phyloP scores from a whole-genome alignment of 1,140 invertebrate species.

The Tribolium madens region DNA sequence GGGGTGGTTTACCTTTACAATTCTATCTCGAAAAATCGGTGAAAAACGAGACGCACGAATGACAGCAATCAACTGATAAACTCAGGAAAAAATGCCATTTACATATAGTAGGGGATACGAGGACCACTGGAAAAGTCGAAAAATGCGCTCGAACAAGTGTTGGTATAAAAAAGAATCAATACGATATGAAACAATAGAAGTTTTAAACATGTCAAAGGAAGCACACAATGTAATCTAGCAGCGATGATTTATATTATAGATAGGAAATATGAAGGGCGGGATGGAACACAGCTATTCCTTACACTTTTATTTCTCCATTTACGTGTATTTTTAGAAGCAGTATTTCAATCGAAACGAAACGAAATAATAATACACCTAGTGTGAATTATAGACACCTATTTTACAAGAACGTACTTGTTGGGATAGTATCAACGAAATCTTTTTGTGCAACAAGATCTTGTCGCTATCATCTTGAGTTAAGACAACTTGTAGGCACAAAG shows the following conservation, averaged over 20 bases:
- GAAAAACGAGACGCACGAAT: constrained; percentile 30
- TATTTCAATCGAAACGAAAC: constrained; percentile 6
- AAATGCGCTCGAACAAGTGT: too few relatives aligned
- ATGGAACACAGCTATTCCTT: background rate
- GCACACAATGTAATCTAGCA: constrained; percentile 23
- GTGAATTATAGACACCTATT: constrained; percentile 2
- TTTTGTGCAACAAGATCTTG: constrained; percentile 27
- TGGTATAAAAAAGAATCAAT: constrained; percentile 1
- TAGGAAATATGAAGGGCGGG: background rate
- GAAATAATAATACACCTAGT: background rate
- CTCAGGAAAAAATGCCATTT: constrained; percentile 20
- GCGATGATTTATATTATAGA: constrained; percentile 13
- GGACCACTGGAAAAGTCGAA: background rate
- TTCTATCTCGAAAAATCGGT: constrained; percentile 33
- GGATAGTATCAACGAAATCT: constrained; percentile 15
- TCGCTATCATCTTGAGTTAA: constrained; percentile 24
- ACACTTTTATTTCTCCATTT: constrained; percentile 13
- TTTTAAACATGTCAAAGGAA: constrained; percentile 9
- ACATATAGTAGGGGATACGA: background rate
- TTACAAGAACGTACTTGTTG: background rate
- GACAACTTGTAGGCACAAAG: constrained; percentile 7
- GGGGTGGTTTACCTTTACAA: constrained; percentile 31
- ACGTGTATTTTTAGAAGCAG: constrained; percentile 8
- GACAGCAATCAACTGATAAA: constrained; percentile 41
- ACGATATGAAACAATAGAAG: constrained; percentile 15